These are phyloP conservation scores for Neuroterus valhalla DNA, from an alignment of 1,140 invertebrate species.

Conservation along the genomic window DNA sequence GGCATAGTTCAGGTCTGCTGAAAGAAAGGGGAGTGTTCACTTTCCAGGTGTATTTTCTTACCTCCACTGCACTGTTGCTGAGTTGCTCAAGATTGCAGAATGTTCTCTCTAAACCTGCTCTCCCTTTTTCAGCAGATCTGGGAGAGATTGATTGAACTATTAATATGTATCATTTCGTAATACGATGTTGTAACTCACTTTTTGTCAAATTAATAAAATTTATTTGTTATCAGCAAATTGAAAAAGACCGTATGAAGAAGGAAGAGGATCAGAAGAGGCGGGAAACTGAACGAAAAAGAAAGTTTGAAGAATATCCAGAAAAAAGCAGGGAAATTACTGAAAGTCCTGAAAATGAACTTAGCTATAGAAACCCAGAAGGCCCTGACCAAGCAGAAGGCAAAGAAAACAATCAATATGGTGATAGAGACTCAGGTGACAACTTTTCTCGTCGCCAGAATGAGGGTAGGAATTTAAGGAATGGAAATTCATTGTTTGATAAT, in stretches of 20 bases:
- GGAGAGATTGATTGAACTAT: no score
- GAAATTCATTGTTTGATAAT: slow-evolving; percentile 37
- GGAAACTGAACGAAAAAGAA: slow-evolving; percentile 77
- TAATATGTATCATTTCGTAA: no score
- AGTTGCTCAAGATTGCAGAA: no score
- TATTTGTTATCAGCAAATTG: slow-evolving; percentile 74
- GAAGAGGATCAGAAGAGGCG: slow-evolving; percentile 79
- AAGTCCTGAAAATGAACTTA: slow-evolving; percentile 44
- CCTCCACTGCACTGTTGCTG: no score
- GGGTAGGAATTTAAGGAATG: slow-evolving; percentile 30
- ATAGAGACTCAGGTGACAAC: slow-evolving; percentile 32
- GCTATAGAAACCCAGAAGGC: slow-evolving; percentile 6
- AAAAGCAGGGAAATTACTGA: slow-evolving; percentile 57
- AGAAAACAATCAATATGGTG: slow-evolving; percentile 18
- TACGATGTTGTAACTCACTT: slow-evolving; percentile 28
- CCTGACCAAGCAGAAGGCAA: slow-evolving; percentile 31
- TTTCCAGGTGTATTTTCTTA: no score
- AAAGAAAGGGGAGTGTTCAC: no score
- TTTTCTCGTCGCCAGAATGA: slow-evolving; percentile 50
- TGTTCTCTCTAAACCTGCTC: no score
- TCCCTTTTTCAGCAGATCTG: no score
- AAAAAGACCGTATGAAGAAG: slow-evolving; percentile 78
- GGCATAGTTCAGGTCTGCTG: no score
- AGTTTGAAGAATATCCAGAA: slow-evolving; percentile 69
- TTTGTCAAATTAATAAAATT: slow-evolving; percentile 37